These are phyloP conservation scores for Apostichopus japonicus DNA, from an alignment of 35 echinoderm and acorn worm genomes.

Conservation along the genomic window DNA sequence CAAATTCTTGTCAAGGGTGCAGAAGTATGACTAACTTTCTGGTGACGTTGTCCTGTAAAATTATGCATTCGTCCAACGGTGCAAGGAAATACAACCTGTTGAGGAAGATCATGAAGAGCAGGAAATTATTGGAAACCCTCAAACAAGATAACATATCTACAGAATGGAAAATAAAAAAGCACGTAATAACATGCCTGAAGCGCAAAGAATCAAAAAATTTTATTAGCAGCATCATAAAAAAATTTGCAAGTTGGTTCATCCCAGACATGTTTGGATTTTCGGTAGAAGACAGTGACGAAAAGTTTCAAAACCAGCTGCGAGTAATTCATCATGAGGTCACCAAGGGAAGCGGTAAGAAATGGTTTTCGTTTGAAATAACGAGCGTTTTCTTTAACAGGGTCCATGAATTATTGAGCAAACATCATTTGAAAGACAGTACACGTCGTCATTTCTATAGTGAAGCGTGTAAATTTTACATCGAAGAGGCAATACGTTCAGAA, in stretches of 20 bases:
- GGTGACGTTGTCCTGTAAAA: background rate
- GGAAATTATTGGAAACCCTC: background rate
- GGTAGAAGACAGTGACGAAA: background rate
- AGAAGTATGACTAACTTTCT: background rate
- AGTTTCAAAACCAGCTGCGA: background rate
- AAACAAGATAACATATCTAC: background rate
- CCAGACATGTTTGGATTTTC: background rate
- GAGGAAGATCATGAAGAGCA: background rate
- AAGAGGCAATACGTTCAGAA: conserved; percentile 24
- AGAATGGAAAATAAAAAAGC: background rate
- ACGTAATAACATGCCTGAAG: background rate
- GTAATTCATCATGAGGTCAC: background rate
- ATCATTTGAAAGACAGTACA: background rate
- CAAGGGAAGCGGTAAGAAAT: background rate
- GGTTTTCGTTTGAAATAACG: conserved; percentile 10
- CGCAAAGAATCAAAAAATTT: background rate
- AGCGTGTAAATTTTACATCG: background rate
- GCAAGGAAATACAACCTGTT: background rate
- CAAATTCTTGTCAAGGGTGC: background rate
- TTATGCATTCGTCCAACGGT: background rate
- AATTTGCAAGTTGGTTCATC: background rate
- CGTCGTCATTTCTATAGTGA: background rate
- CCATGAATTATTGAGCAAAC: background rate
- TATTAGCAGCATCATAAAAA: background rate
- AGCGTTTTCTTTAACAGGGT: background rate